These are phyloP conservation scores for Mechanitis messenoides DNA, from an alignment of 2,888 invertebrate genomes.

Conservation along the genomic window DNA sequence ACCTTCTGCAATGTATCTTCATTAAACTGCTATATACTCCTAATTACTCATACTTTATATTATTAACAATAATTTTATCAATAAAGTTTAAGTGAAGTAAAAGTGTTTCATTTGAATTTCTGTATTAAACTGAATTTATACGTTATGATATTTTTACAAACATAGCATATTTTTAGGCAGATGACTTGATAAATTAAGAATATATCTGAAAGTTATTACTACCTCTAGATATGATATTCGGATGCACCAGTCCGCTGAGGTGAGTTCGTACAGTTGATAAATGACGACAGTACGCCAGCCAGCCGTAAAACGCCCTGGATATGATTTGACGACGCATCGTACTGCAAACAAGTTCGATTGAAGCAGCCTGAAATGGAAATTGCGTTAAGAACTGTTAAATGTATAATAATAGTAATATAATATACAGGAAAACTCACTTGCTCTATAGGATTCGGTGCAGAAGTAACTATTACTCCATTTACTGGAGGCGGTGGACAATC, in stretches of 20 bases:
- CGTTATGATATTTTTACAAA: too few relatives aligned
- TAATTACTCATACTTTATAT: background rate
- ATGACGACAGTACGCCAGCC: conserved; percentile 96
- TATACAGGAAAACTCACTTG: conserved; percentile 42
- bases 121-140: too few relatives aligned
- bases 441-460: conserved; percentile 47
- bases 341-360: conserved; percentile 89
- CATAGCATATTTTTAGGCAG: background rate
- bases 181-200: background rate
- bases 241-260: conserved; percentile 90
- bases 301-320: conserved; percentile 96
- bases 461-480: conserved; percentile 49
- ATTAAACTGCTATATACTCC: background rate
- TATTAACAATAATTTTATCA: too few relatives aligned
- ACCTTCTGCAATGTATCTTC: conserved; percentile 62
- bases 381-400: conserved; percentile 1
- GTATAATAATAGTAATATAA: background rate
- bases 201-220: conserved; percentile 8
- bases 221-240: conserved; percentile 81
- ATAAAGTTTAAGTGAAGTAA: too few relatives aligned
- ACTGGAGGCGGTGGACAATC: conserved; percentile 65
- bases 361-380: conserved; percentile 63
- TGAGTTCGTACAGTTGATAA: conserved; percentile 94
- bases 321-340: conserved; percentile 97
- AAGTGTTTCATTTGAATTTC: too few relatives aligned